Percentiles rank a stretch among this genome's conserved stretches.
These are phyloP conservation scores for Erinaceus europaeus DNA, from an alignment of 2,113 vertebrate species.

Conservation along the genomic window DNA sequence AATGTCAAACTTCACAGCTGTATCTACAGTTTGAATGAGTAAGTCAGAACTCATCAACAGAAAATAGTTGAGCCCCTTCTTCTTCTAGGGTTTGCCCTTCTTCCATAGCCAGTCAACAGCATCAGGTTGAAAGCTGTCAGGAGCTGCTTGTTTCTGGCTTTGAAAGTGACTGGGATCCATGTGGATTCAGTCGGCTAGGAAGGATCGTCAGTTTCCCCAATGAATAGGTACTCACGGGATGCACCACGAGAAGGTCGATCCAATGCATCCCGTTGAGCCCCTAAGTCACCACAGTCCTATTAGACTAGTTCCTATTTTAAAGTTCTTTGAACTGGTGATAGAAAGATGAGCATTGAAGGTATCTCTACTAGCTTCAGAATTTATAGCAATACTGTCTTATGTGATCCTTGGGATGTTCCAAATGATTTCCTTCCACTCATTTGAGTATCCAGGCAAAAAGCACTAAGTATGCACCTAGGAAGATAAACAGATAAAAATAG, in stretches of 20 bases:
- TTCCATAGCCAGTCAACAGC: no score
- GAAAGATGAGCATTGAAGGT: background rate
- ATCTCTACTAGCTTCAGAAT: constrained; percentile 11
- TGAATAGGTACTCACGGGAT: no score
- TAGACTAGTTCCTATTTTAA: background rate
- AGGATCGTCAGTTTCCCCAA: no score
- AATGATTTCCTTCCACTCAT: background rate
- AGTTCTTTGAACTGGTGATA: constrained; percentile 11
- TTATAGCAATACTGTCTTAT: background rate
- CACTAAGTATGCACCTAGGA: background rate
- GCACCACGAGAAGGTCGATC: no score
- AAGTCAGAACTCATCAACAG: background rate
- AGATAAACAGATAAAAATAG: background rate
- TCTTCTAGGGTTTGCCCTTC: no score
- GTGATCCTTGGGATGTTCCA: background rate
- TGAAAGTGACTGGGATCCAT: no score
- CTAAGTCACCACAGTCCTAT: background rate
- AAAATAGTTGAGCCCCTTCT: background rate
- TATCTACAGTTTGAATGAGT: background rate
- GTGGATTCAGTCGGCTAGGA: no score
- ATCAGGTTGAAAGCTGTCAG: no score
- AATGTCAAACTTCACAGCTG: background rate
- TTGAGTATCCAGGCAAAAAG: constrained; percentile 24
- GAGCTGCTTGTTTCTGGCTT: no score
- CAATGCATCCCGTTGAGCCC: no score